These are phyloP conservation scores for Pollenia griseotomentosa DNA, from an alignment of 2,888 invertebrate species.

Conservation along the genomic window DNA sequence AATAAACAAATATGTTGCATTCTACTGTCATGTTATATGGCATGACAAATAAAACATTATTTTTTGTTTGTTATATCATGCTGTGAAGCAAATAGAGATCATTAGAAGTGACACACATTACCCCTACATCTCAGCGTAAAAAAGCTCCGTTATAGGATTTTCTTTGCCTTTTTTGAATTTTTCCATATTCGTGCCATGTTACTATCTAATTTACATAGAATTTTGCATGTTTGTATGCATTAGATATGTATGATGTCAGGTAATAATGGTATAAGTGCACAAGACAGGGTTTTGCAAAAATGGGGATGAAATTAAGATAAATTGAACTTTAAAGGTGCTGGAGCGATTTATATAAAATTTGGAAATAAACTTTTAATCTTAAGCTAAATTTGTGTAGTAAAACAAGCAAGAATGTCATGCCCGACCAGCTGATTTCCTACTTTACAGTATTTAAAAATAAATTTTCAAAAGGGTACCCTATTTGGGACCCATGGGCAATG, in stretches of 20 bases:
- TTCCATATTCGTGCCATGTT: constrained; percentile 14
- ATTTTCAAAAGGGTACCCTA: too few relatives aligned
- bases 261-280: not conserved
- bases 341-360: too few relatives aligned
- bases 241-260: constrained; percentile 28
- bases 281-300: not conserved
- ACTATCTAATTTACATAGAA: constrained; percentile 25
- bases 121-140: too few relatives aligned
- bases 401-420: too few relatives aligned
- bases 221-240: constrained; percentile 15
- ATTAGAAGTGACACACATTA: constrained; percentile 3
- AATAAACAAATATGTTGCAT: not conserved
- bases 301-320: not conserved
- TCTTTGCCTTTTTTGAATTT: constrained; percentile 2
- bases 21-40: constrained; percentile 21
- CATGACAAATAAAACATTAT: constrained; percentile 43
- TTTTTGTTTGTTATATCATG: constrained; percentile 50
- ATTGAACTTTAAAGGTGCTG: too few relatives aligned
- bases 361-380: too few relatives aligned
- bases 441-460: too few relatives aligned
- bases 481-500: too few relatives aligned
- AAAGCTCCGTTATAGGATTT: not conserved
- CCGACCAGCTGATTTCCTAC: too few relatives aligned
- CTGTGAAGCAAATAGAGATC: constrained; percentile 50
- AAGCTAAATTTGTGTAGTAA: too few relatives aligned